phyloP scores from a whole-genome alignment of 2,113 vertebrate species.

The Microcebus jonahi region DNA sequence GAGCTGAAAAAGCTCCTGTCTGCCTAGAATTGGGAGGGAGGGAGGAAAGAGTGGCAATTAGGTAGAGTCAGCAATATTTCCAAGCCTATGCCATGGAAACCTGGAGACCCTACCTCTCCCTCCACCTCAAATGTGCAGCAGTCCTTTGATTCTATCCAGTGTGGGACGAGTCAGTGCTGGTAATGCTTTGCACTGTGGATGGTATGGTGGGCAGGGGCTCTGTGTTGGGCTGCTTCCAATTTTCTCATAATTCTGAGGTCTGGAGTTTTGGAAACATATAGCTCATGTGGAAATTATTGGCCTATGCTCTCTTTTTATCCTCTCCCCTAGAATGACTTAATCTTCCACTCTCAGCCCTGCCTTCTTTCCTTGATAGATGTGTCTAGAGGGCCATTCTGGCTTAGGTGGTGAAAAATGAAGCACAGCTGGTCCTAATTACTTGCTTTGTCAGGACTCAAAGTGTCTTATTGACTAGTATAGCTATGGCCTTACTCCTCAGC shows the following conservation, averaged over 20 bases:
- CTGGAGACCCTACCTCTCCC: background rate
- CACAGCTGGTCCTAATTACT: constrained; percentile 57
- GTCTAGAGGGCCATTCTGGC: constrained; percentile 4
- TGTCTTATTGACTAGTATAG: constrained; percentile 59
- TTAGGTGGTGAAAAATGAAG: constrained; percentile 62
- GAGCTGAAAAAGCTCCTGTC: background rate
- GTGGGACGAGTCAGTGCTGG: background rate
- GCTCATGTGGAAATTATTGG: constrained; percentile 15
- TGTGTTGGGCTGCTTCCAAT: background rate
- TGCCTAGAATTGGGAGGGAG: background rate
- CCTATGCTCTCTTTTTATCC: background rate
- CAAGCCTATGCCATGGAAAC: background rate
- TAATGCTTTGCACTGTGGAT: background rate
- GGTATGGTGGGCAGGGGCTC: background rate
- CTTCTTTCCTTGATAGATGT: constrained; percentile 38
- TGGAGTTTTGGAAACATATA: background rate
- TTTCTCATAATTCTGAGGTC: background rate
- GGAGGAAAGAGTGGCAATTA: background rate
- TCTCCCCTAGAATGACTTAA: background rate
- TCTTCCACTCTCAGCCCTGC: background rate
- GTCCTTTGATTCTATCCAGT: background rate
- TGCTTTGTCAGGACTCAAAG: constrained; percentile 55
- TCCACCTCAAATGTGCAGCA: background rate
- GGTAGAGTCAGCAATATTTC: background rate
- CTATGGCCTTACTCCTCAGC: background rate